Percentiles rank a stretch among this genome's conserved stretches.
These are phyloP conservation scores for Cisticola juncidis DNA, from an alignment of 2,113 vertebrate genomes.

Conservation along the genomic window DNA sequence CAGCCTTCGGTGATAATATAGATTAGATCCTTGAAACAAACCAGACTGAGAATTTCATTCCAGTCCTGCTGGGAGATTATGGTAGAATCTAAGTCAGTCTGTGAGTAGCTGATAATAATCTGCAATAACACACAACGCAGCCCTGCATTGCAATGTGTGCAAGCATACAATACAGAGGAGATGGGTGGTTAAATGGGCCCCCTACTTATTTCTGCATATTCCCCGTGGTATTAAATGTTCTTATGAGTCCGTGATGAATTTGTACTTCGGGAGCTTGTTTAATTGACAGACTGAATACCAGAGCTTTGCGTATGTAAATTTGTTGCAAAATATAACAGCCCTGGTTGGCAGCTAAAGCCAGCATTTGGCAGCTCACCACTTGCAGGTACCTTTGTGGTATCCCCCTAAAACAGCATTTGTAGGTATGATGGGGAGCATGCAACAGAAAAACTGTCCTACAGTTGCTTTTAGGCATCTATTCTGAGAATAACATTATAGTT, in stretches of 20 bases:
- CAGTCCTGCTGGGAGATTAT: background rate
- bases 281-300: background rate
- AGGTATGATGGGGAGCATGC: background rate
- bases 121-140: background rate
- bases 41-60: background rate
- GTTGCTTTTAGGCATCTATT: background rate
- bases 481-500: background rate
- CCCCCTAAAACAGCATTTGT: background rate
- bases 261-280: background rate
- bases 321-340: background rate
- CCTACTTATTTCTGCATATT: background rate
- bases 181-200: background rate
- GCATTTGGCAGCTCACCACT: background rate
- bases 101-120: background rate
- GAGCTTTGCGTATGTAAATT: background rate
- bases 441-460: background rate
- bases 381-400: background rate
- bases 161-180: background rate
- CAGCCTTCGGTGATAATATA: background rate
- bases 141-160: rapidly evolving
- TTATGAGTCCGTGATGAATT: background rate
- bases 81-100: background rate
- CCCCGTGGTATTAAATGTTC: background rate
- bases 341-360: background rate
- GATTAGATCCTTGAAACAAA: background rate